phyloP scores from a whole-genome alignment of 2,888 invertebrate genomes.

The Gastracanthus pulcherrimus region DNA sequence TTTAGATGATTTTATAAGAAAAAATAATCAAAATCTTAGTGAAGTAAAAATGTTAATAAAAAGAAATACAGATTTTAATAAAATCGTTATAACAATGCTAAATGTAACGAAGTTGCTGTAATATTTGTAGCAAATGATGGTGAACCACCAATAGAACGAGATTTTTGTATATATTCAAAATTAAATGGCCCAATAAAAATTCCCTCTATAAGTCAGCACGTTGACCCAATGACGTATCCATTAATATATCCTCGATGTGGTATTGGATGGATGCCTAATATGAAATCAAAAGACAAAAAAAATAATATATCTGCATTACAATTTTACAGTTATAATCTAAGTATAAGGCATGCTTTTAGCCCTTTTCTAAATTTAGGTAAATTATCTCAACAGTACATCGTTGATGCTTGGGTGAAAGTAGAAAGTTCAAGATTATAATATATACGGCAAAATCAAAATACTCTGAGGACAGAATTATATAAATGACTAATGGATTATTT shows the following conservation, averaged over 20 bases:
- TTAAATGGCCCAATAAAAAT: constrained; percentile 27
- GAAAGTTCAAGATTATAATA: not conserved
- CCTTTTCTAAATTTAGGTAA: constrained; percentile 17
- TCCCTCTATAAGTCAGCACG: no score
- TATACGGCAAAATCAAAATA: not conserved
- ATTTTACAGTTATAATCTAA: not conserved
- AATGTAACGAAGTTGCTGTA: constrained; percentile 53
- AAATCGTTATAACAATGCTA: no score
- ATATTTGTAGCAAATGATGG: constrained; percentile 50
- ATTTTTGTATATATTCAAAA: constrained; percentile 53
- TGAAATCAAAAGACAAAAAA: not conserved
- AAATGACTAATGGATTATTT: constrained; percentile 59
- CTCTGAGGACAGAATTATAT: not conserved
- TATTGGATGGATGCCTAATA: constrained; percentile 37
- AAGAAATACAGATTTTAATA: constrained; percentile 19
- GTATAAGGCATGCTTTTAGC: constrained; percentile 27
- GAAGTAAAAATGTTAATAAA: constrained; percentile 46
- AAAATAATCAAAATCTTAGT: no score
- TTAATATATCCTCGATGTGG: constrained; percentile 39
- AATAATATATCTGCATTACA: constrained; percentile 13
- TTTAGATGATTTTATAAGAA: no score
- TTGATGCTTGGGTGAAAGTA: constrained; percentile 11
- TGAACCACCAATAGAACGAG: constrained; percentile 41
- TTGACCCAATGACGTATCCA: constrained; percentile 50
- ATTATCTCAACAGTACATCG: constrained; percentile 14